phyloP scores from a whole-genome alignment of 2,888 invertebrate species.

The Thera britannica region DNA sequence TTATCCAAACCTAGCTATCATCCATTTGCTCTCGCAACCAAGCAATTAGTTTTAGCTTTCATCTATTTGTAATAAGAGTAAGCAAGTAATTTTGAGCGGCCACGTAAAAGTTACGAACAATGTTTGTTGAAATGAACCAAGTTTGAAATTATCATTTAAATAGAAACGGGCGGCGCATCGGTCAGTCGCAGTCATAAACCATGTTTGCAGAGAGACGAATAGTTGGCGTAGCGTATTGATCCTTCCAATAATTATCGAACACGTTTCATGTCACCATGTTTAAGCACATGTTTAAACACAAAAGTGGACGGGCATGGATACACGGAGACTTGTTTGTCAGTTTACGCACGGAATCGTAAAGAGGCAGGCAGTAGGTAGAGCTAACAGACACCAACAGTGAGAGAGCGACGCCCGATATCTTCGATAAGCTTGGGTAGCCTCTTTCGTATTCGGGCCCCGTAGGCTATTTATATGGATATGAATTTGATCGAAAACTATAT shows the following conservation, averaged over 20 bases:
- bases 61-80: no score
- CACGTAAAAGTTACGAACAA: constrained; percentile 47
- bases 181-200: constrained; percentile 74
- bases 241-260: constrained; percentile 85
- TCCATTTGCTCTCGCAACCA: no score
- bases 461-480: constrained; percentile 31
- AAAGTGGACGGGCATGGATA: constrained; percentile 76
- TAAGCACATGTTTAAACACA: constrained; percentile 76
- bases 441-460: constrained; percentile 47
- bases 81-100: constrained; percentile 22
- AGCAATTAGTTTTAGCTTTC: no score
- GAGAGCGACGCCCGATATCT: constrained; percentile 58
- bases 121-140: constrained; percentile 67
- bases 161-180: constrained; percentile 73
- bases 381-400: constrained; percentile 73
- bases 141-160: constrained; percentile 79
- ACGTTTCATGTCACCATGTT: constrained; percentile 83
- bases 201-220: constrained; percentile 77
- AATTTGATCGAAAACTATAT: not conserved
- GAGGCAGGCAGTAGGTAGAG: constrained; percentile 79
- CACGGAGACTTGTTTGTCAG: constrained; percentile 71
- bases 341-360: constrained; percentile 79
- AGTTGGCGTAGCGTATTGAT: constrained; percentile 81
- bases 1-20: no score
- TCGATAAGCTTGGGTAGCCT: constrained; percentile 40